A percentile compares a stretch with the other conserved stretches of the same genome.
Evolutionary conservation across 2,113 vertebrate species (phyloP).

Genomic region (Xenopus borealis): DNA sequence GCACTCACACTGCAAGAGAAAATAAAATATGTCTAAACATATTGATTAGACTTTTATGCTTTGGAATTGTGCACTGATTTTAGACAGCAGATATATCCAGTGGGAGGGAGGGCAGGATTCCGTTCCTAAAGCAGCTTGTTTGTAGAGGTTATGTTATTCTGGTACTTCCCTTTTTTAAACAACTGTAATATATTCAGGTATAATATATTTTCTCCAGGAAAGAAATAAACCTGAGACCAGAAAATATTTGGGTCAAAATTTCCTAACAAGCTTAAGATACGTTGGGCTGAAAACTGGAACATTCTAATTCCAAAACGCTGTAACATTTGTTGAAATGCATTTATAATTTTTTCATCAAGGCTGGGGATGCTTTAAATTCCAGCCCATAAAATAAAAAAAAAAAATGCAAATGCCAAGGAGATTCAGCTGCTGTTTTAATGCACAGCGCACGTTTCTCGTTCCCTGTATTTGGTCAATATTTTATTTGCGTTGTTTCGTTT

Average conservation of each 20-base stretch:
- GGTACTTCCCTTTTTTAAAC: conserved; percentile 13
- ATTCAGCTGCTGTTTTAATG: neutral
- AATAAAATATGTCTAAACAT: conserved; percentile 47
- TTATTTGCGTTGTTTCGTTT: neutral
- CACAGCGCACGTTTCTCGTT: neutral
- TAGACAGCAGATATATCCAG: conserved; percentile 30
- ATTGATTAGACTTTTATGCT: conserved; percentile 45
- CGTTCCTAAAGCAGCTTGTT: conserved; percentile 36
- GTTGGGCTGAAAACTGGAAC: no score
- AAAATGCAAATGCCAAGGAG: neutral
- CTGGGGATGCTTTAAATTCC: no score
- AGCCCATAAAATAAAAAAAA: no score
- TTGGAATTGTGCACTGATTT: conserved; percentile 38
- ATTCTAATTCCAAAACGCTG: no score
- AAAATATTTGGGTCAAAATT: neutral
- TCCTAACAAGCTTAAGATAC: no score
- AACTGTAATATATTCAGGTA: neutral
- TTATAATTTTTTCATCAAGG: no score
- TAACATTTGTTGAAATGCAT: no score
- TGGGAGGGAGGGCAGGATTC: conserved; percentile 12
- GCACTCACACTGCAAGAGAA: conserved; percentile 38
- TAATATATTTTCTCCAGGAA: neutral
- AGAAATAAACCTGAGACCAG: neutral
- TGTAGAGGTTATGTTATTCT: conserved; percentile 18
- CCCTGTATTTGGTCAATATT: neutral